These are phyloP conservation scores for Polypedilum vanderplanki DNA, from an alignment of 1,140 invertebrate genomes.

Conservation along the genomic window DNA sequence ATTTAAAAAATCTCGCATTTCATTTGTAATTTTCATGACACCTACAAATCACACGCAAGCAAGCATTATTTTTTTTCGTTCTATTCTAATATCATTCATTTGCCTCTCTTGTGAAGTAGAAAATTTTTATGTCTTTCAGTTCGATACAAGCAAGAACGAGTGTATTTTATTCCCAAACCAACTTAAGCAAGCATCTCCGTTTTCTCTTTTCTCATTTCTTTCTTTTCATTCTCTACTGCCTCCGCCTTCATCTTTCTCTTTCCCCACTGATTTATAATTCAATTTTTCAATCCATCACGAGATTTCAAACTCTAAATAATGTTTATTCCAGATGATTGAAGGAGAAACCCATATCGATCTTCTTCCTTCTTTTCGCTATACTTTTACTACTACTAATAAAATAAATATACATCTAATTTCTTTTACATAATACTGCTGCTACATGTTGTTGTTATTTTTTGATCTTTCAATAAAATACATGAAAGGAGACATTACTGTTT, in stretches of 20 bases:
- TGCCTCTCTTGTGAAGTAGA: too few species aligned
- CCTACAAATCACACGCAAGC: constrained; percentile 9
- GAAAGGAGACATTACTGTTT: too few species aligned
- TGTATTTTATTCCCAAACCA: too few species aligned
- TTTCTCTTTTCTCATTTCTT: background rate
- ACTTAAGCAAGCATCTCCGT: background rate
- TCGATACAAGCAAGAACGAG: too few species aligned
- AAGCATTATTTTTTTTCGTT: background rate
- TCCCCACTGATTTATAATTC: constrained; percentile 26
- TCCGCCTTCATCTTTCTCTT: background rate
- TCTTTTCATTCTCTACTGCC: background rate
- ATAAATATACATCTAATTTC: too few species aligned
- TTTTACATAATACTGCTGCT: too few species aligned
- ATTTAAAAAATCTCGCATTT: background rate
- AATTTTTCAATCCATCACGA: constrained; percentile 28
- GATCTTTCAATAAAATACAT: too few species aligned
- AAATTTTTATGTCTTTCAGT: too few species aligned
- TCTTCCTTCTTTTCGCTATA: background rate
- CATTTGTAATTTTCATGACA: constrained; percentile 3
- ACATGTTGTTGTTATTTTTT: too few species aligned
- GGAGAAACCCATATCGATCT: constrained; percentile 25
- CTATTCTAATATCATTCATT: too few species aligned
- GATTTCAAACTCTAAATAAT: constrained; percentile 22
- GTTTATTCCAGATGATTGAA: constrained; percentile 26
- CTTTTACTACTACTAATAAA: background rate